Evolutionary conservation across 2,113 vertebrate species (phyloP), one percentile per base, ranked within the genome.

Genomic region (Atractosteus spatula): DNA sequence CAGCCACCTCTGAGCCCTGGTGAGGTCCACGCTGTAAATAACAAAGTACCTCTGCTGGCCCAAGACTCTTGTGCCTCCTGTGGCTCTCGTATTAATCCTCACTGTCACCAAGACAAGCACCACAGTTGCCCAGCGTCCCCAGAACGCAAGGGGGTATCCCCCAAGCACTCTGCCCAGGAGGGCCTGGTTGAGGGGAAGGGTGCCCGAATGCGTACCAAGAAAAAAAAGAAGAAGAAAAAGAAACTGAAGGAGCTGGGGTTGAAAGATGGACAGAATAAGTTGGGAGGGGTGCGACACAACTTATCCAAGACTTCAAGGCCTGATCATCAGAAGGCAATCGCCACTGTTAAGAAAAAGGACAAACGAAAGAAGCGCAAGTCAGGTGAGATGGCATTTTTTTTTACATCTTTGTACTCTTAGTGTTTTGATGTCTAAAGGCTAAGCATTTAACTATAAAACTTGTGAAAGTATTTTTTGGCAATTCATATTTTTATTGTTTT

Each of bases 141-240:
- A 65, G 29, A 71, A 55, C 17, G 45, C 3, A 41, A 66, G 16
- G 3, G 17, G 42, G 51, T 55, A 4, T 44, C 17, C 42, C 29
- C 51, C n/a, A 82, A 86, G 14, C 81, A 80, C 56, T 84, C 84
- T 0, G 17, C 80, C 56, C 81, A 41, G 66, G 88, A 77, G 1
- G 1, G 14, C 71, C 79, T 76, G 29, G 86, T 72, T 83, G 85
- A 93, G 82, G 83, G 70, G 81, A 68, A 85, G 74, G 68, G 77
- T 79, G 83, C 89, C 44, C 80, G 91, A 89, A 86, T 91, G 71
- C 88, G 83, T 71, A 85, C 88, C 68, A 95, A 93, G 81, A 96
- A 95, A 84, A 97, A 93, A 83, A 97, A 93, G 69, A 91, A 92
- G 81, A 97, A 95, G 87, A 98, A 96, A 93, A 96, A 92, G 88